Evolutionary conservation across 2,888 invertebrate genomes (phyloP).

Genomic region (Scaptomyza flava): DNA sequence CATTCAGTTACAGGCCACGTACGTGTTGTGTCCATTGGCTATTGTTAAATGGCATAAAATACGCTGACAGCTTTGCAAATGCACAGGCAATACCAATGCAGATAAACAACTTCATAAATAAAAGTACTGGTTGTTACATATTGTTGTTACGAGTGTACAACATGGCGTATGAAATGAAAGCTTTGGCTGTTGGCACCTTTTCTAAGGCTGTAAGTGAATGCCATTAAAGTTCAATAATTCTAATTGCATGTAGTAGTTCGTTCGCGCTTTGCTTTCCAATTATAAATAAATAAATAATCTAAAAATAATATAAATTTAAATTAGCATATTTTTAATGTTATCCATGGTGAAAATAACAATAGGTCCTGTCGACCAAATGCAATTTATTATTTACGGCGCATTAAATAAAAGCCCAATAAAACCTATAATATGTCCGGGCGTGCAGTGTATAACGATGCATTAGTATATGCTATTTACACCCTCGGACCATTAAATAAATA

Average conservation of each 20-base stretch:
- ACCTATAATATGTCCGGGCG: slow-evolving; percentile 16
- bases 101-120: slow-evolving; percentile 29
- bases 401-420: slow-evolving; percentile 64
- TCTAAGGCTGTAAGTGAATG: background rate
- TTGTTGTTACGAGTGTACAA: slow-evolving; percentile 28
- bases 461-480: slow-evolving; percentile 13
- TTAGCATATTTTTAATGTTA: slow-evolving; percentile 74
- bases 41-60: slow-evolving; percentile 69
- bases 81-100: slow-evolving; percentile 30
- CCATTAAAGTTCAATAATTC: background rate
- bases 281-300: slow-evolving; percentile 36
- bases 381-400: slow-evolving; percentile 70
- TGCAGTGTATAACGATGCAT: background rate
- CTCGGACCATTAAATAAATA: background rate
- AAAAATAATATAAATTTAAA: slow-evolving; percentile 62
- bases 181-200: background rate
- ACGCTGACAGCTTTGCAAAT: slow-evolving; percentile 72
- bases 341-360: slow-evolving; percentile 66
- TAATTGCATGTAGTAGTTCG: slow-evolving; percentile 1
- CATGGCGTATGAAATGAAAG: slow-evolving; percentile 11
- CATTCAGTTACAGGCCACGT: slow-evolving; percentile 66
- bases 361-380: slow-evolving; percentile 18
- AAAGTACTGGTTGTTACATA: slow-evolving; percentile 22
- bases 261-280: slow-evolving; percentile 4
- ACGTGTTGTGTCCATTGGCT: slow-evolving; percentile 57